These are phyloP conservation scores for Rhadina sibilatrix DNA, from an alignment of 2,113 vertebrate species.

Conservation along the genomic window DNA sequence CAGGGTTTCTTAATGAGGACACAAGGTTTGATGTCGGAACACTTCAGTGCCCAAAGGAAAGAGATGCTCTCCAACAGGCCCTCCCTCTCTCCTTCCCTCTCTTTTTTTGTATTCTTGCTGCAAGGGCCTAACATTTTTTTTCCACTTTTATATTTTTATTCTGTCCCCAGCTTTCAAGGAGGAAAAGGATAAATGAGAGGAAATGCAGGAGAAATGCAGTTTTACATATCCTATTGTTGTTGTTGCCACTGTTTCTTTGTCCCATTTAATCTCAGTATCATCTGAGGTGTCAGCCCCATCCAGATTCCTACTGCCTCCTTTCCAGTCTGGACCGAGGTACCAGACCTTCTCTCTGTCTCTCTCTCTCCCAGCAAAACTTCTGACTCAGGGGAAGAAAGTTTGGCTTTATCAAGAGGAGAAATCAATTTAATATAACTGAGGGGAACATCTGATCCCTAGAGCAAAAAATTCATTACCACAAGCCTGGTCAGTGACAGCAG, in stretches of 20 bases:
- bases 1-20: conserved; percentile 77
- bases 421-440: background rate
- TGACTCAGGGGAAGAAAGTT: background rate
- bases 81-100: background rate
- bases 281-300: background rate
- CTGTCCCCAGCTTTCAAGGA: conserved; percentile 1
- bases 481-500: background rate
- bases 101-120: background rate
- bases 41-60: conserved; percentile 69
- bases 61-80: conserved; percentile 26
- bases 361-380: background rate
- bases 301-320: background rate
- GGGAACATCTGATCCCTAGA: background rate
- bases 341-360: background rate
- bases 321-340: background rate
- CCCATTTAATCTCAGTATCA: background rate
- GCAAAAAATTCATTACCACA: background rate
- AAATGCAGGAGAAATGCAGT: background rate
- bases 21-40: conserved; percentile 74
- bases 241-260: background rate
- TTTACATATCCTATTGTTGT: background rate
- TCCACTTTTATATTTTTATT: background rate
- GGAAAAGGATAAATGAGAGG: background rate
- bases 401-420: background rate
- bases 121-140: background rate